Percentiles rank a stretch among this genome's conserved stretches.
Conservation (phyloP, 2,797 vertebrate species). For the Channallabes apus region DNA sequence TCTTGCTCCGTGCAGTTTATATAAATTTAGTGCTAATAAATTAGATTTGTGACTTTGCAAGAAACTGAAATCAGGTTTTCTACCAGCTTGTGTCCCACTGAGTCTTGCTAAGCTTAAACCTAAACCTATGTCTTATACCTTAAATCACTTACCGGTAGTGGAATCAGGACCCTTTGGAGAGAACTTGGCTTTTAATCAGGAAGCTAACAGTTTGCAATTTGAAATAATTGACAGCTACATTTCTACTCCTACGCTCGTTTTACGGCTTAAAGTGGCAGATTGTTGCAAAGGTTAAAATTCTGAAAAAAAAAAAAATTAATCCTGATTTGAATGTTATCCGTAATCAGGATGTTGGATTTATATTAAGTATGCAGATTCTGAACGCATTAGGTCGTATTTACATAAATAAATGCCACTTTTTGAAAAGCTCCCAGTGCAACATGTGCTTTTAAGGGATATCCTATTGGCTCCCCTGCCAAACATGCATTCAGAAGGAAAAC, state of each 20-base stretch:
- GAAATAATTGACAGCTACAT: not conserved
- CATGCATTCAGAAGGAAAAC: not conserved
- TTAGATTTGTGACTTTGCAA: not conserved
- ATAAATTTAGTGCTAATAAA: not conserved
- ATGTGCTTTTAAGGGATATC: not conserved
- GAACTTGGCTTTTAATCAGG: not conserved
- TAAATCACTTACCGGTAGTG: not conserved
- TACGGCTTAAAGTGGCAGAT: not conserved
- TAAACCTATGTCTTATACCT: not conserved
- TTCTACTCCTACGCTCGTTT: not conserved
- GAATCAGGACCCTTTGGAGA: not conserved
- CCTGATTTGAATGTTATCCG: not conserved
- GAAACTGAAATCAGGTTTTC: not conserved
- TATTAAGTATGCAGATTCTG: not conserved
- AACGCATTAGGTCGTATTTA: not conserved
- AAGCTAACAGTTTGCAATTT: not conserved
- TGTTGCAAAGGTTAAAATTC: not conserved
- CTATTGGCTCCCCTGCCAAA: not conserved
- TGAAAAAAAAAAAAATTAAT: not conserved
- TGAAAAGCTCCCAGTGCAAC: not conserved
- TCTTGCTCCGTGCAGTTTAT: not conserved
- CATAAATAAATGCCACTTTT: not conserved
- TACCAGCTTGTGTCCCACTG: not conserved
- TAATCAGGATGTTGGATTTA: not conserved
- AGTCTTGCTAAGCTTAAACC: not conserved